These are phyloP conservation scores for Rutilus rutilus DNA, from an alignment of 2,113 vertebrate genomes.

Conservation along the genomic window DNA sequence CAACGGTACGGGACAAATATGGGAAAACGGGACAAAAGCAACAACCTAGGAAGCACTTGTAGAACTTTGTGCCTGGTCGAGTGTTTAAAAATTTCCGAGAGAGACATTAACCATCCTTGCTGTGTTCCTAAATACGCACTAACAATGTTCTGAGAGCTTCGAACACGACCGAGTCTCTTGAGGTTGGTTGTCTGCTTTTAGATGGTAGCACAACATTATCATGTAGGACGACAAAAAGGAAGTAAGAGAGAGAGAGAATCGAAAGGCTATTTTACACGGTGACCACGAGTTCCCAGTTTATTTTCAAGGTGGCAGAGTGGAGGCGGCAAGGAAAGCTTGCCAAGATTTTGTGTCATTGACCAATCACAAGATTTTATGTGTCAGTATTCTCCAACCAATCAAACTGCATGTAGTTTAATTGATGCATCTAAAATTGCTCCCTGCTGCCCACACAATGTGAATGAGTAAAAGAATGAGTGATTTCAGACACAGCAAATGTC, in stretches of 20 bases:
- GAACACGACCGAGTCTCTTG: not conserved
- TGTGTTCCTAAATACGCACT: conserved; percentile 2
- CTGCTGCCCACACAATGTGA: conserved; percentile 1
- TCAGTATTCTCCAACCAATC: conserved; percentile 8
- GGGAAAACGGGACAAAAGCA: not conserved
- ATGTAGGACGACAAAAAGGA: conserved; percentile 21
- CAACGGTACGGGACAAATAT: not conserved
- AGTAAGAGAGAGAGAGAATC: not conserved
- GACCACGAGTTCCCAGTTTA: not conserved
- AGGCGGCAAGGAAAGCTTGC: not conserved
- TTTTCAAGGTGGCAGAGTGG: not conserved
- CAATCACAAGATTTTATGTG: not conserved
- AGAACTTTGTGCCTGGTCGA: not conserved
- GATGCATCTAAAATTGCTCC: not conserved
- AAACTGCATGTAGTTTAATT: not conserved
- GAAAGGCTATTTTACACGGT: conserved; percentile 11
- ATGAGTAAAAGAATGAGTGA: not conserved
- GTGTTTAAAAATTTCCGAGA: not conserved
- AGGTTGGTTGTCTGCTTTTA: conserved; percentile 54
- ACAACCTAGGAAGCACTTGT: not conserved
- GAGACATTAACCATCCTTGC: not conserved
- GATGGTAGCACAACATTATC: conserved; percentile 43
- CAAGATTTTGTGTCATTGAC: not conserved
- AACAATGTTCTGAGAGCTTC: not conserved
- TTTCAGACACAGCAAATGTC: not conserved